Evolutionary conservation across 2,113 vertebrate genomes (phyloP).

Genomic region (Thamnophis sirtalis): DNA sequence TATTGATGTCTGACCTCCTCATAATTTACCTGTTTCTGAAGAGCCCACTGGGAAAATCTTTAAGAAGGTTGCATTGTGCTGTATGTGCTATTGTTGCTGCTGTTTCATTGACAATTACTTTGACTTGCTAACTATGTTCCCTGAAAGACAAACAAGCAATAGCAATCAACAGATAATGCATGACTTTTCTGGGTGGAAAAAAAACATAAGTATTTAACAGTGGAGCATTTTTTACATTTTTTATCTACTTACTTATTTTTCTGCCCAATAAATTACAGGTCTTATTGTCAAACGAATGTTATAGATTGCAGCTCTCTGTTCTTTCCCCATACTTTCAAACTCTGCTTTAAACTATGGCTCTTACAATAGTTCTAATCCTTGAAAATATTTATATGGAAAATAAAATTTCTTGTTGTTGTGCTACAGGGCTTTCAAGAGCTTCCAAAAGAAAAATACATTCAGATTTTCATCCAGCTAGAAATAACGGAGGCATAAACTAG

Average conservation of each 20-base stretch:
- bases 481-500: accelerated
- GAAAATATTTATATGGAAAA: slow-evolving; percentile 57
- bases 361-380: slow-evolving; percentile 61
- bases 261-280: slow-evolving; percentile 59
- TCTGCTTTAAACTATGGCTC: slow-evolving; percentile 57
- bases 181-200: background rate
- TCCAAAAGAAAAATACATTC: slow-evolving; percentile 34
- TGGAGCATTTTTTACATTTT: slow-evolving; percentile 58
- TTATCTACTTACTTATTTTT: background rate
- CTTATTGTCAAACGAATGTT: slow-evolving; percentile 62
- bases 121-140: slow-evolving; percentile 57
- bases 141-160: slow-evolving; percentile 62
- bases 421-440: slow-evolving; percentile 1
- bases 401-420: slow-evolving; percentile 53
- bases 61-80: slow-evolving; percentile 14
- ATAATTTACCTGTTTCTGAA: background rate
- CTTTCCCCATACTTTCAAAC: slow-evolving; percentile 49
- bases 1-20: slow-evolving; percentile 2
- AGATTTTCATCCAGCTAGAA: background rate
- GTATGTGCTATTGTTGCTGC: slow-evolving; percentile 2
- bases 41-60: slow-evolving; percentile 3
- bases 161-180: slow-evolving; percentile 48
- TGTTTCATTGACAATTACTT: slow-evolving; percentile 48
- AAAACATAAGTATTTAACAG: slow-evolving; percentile 51
- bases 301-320: slow-evolving; percentile 57